Evolutionary conservation across 2,797 vertebrate species (phyloP), one percentile per base, ranked within the genome.

Genomic region (Macrochelys suwanniensis): DNA sequence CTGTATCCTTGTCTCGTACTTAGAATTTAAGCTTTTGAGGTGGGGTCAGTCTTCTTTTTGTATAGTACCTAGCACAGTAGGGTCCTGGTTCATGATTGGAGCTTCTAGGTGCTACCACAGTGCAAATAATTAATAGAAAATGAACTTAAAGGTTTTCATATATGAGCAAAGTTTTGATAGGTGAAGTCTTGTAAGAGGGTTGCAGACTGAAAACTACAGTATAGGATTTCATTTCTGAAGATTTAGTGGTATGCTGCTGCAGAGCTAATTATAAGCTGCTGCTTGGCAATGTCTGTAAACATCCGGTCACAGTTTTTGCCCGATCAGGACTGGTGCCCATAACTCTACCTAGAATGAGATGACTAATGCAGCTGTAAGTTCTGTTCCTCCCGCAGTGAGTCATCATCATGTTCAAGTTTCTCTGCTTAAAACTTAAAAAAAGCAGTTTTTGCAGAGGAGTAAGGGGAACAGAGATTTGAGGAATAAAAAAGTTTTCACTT

Each of bases 181-280:
- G 42, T 94, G 11, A 31, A 37, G 68, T 57, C n/a, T 65, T 91
- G 6, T 17, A 54, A 26, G 77, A 89, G 49, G 59, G 15, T 65
- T n/a, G 47, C 28, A 16, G 3, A 82, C 89, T 80, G 76, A 80
- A 80, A 95, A 21, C 68, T 89, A 9, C 68, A 54, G 47, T 26
- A 65, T 71, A 85, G 45, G n/a, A 74, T 94, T 95, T 83, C 91
- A 92, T 89, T 91, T 89, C 68, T 47, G 12, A 28, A 91, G 81
- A 26, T 76, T 91, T 90, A 42, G 57, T 50, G 71, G 51, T 51
- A 45, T 84, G 76, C 56, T 86, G 82, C 83, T 89, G 80, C 91
- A 95, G 61, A 33, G 79, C 90, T 97, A 91, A 95, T 96, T 96
- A 89, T 95, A 96, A 96, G 89, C 74, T 56, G 87, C 79, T 96